Base-by-base conservation (phyloP, 2,113 vertebrate genomes). In the Cariama cristata region DNA sequence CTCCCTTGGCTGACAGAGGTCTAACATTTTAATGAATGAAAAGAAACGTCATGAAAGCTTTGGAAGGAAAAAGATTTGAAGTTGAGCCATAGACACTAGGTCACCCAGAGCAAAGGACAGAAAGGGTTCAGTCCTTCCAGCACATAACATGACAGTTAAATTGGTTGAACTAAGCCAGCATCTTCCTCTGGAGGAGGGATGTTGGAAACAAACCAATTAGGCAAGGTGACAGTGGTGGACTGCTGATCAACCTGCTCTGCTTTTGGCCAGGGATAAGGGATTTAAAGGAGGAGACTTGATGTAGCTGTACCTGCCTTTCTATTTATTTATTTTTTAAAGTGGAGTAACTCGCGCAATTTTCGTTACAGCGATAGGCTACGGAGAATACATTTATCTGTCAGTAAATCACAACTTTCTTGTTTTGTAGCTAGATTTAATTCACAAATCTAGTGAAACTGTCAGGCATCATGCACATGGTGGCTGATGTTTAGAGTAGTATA, bases 391-490 rank as follows among this genome's bases (percentile, higher is more conserved):
- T 80, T 92, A 23, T 68, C 24, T 85, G 28, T 35, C 30, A 9
- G 4, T 20, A 71, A 68, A 58, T 69, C 63, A 53, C 12, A 73
- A 17, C 35, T 45, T 86, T 21, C 49, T 27, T 52, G 4, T 52
- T 86, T 23, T 83, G 45, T 56, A 80, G 47, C 33, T 53, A 32
- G 49, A 44, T 74, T 60, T 77, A 42, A 50, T 50, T 86, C n/a
- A 50, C 32, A 45, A 89, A 81, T 55, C 44, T 68, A 89, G 52
- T 44, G 64, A 79, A 71, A 20, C 14, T 63, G 8, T 45, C 60
- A 81, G 63, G 26, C 27, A 47, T 59, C 17, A 12, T 32, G 8
- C 4, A 1, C 6, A 32, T 0, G 3, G 18, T 50, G 44, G 56
- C 18, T 74, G 22, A 42, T 55, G 22, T 68, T 82, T 56, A 44